Evolutionary conservation across 2,888 invertebrate species (phyloP), one percentile per base, ranked within the genome.

Genomic region (Caenorhabditis zanzibari): DNA sequence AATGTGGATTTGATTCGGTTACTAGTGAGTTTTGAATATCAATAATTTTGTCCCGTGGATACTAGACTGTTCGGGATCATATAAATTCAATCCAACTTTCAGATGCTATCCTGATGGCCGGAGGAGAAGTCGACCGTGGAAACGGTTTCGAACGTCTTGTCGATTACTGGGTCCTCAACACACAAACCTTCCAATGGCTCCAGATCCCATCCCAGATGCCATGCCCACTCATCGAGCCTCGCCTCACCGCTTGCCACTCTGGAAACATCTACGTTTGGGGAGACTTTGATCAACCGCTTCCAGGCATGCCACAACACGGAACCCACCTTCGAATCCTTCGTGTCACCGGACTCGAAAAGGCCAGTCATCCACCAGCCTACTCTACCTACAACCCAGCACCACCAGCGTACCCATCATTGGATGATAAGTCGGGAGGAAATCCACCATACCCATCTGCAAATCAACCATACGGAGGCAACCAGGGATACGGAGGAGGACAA

Each of bases 211-310:
- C 91, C 2, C 87, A 87, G 61, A 91, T 91, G 91, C 88, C 91
- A 12, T 87, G 91, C 16, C 91, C 92, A 19, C 81, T 92, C 14
- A 92, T 92, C 41, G 92, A 92, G 72, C 92, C 92, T 1, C 85
- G 92, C 35, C 81, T 92, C 19, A 91, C 92, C 12, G 89, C 90
- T 14, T 87, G 89, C 19, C 85, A 90, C 63, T 90, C 90, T 3
- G 92, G 92, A 61, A 90, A 89, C 69, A 88, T 91, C 47, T 91
- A 90, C 69, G 85, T 92, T 28, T 92, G 92, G 91, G 91, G 91
- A 47, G 91, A 92, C 74, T 92, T 90, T 54, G 92, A 92, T 66
- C 87, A 91, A 82, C 91, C 91, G 56, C 83, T 91, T 32, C 91
- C 91, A 28, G 91, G 91, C 54, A 92, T 91, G 91, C 90, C 90